Percentiles rank a stretch among this genome's conserved stretches.
Conservation (phyloP, 2,888 invertebrate genomes). For the Drosophila sordidapex region DNA sequence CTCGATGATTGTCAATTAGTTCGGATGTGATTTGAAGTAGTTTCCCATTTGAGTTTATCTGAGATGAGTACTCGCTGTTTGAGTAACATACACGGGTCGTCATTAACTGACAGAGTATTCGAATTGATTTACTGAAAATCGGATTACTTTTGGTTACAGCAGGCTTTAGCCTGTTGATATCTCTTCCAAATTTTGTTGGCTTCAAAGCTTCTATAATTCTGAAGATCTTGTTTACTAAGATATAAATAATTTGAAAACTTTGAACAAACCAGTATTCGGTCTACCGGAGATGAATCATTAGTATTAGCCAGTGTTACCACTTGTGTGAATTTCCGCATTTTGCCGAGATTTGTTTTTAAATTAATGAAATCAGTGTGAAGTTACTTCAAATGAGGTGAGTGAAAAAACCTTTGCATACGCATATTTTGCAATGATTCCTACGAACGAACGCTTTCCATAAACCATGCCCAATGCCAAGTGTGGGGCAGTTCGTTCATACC, state of each 20-base stretch:
- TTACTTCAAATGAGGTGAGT: conserved; percentile 22
- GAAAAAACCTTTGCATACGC: conserved; percentile 10
- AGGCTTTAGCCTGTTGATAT: background rate
- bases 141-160: background rate
- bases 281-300: conserved; percentile 13
- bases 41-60: conserved; percentile 2
- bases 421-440: conserved; percentile 30
- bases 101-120: background rate
- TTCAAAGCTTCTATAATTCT: background rate
- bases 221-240: background rate
- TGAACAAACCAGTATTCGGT: conserved; percentile 12
- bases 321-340: conserved; percentile 5
- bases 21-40: conserved; percentile 8
- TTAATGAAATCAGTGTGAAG: conserved; percentile 42
- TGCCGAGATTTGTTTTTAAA: conserved; percentile 30
- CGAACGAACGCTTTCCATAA: conserved; percentile 17
- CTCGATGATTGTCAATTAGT: conserved; percentile 41
- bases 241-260: background rate
- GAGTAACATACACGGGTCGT: background rate
- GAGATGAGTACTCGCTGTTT: background rate
- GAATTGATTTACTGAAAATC: background rate
- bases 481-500: conserved; percentile 1
- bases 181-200: background rate
- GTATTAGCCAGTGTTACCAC: background rate
- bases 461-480: conserved; percentile 2